Evolutionary conservation across 2,888 invertebrate species (phyloP), one percentile per base, ranked within the genome.

Genomic region (Fragum whitleyi): DNA sequence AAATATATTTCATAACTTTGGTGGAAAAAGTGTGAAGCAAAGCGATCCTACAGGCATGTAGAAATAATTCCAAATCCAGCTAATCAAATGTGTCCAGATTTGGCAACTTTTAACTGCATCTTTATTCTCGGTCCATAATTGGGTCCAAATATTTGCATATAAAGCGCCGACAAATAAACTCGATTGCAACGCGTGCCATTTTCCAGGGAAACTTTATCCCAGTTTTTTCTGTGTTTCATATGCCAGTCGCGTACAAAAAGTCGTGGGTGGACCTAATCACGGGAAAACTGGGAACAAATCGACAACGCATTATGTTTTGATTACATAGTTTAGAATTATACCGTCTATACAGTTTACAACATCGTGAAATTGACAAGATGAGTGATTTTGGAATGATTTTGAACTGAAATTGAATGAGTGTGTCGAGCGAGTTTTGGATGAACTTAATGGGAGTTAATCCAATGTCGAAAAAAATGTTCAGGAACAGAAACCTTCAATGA

Each of bases 131-230:
- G 47, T n/a, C n/a, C 47, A n/a, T 47, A 47, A 47, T 47, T 47
- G 47, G 47, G 47, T 47, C 47, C 47, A 47, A 47, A 47, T 47
- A 47, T 47, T 47, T 47, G 47, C 47, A 47, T 47, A 9, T 47
- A 47, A 47, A 47, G 47, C n/a, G 47, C 5, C 47, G 47, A 14
- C 14, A 47, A 47, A 47, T 47, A 47, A 47, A 47, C 47, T 47
- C 47, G 47, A 47, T 47, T 47, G 47, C 47, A 47, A 16, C 47
- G 47, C 47, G 16, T 47, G 47, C 47, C 47, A 47, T 47, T 47
- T 47, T 16, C 47, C 47, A n/a, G 47, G 47, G n/a, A 47, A 47
- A 47, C n/a, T 47, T 5, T 47, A 6, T 36, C 32, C 47, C 47
- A 2, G 47, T 14, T 47, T 47, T 9, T 47, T 47, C n/a, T 36